Evolutionary conservation across 1,140 invertebrate species (phyloP).

Genomic region (Drosophila miranda): DNA sequence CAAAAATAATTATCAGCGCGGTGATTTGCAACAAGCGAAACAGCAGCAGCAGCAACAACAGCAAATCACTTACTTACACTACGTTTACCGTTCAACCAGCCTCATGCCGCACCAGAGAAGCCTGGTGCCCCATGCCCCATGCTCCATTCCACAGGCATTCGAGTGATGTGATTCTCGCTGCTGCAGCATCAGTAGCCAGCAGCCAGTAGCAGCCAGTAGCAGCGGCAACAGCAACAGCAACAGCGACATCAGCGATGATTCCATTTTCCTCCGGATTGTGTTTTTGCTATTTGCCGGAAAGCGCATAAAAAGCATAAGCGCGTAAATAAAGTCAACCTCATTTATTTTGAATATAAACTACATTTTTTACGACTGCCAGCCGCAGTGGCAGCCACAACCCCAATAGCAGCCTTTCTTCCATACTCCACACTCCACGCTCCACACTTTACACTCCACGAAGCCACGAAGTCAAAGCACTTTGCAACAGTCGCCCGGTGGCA

Average conservation of each 20-base stretch:
- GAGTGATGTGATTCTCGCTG: slow-evolving; percentile 60
- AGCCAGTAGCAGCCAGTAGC: not conserved
- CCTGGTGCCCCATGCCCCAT: too few relatives aligned
- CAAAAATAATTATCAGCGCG: slow-evolving; percentile 72
- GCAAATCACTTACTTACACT: slow-evolving; percentile 65
- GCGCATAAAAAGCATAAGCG: slow-evolving; percentile 80
- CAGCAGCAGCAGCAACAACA: slow-evolving; percentile 22
- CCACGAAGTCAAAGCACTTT: slow-evolving; percentile 70
- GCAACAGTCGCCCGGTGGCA: slow-evolving; percentile 47
- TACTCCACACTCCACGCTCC: slow-evolving; percentile 20
- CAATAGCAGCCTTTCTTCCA: slow-evolving; percentile 12
- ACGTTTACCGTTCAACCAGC: slow-evolving; percentile 42
- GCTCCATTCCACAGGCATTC: slow-evolving; percentile 43
- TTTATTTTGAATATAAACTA: slow-evolving; percentile 81
- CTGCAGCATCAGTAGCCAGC: slow-evolving; percentile 30
- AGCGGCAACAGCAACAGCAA: slow-evolving; percentile 10
- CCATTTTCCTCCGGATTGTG: slow-evolving; percentile 35
- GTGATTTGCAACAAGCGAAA: slow-evolving; percentile 42
- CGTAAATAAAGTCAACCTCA: slow-evolving; percentile 80
- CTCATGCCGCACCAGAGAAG: not conserved
- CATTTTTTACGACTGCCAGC: slow-evolving; percentile 77
- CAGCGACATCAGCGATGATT: slow-evolving; percentile 29
- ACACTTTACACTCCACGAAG: slow-evolving; percentile 10
- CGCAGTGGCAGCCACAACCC: slow-evolving; percentile 28
- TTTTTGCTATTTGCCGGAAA: slow-evolving; percentile 58